phyloP scores from a whole-genome alignment of 2,888 invertebrate genomes.

The Tanytarsus gracilentus region DNA sequence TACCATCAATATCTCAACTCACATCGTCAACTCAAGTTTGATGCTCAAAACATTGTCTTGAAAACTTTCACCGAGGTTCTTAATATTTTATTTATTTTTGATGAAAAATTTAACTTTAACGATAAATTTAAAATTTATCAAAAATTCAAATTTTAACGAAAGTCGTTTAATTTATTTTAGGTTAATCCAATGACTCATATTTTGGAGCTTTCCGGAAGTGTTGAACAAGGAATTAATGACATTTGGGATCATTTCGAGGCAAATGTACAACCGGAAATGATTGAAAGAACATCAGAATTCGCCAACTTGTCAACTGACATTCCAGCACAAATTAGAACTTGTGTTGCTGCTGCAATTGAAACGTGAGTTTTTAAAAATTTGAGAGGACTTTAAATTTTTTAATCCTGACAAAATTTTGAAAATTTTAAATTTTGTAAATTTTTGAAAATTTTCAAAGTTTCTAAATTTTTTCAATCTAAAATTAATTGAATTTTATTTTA shows the following conservation, averaged over 20 bases:
- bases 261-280: background rate
- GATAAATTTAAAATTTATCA: too few species aligned
- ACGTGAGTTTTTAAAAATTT: background rate
- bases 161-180: too few species aligned
- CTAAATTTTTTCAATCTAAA: background rate
- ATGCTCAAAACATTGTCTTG: constrained; percentile 1
- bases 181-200: background rate
- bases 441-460: background rate
- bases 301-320: background rate
- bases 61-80: background rate
- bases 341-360: background rate
- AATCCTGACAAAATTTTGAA: background rate
- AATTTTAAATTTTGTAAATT: background rate
- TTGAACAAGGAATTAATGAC: background rate
- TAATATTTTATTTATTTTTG: too few species aligned
- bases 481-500: background rate
- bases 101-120: too few species aligned
- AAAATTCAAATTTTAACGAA: too few species aligned
- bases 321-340: background rate
- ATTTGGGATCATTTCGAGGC: background rate
- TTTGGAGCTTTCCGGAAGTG: background rate
- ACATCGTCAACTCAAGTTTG: background rate
- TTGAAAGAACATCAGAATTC: background rate
- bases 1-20: background rate
- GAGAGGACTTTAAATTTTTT: background rate